Evolutionary conservation across 2,797 vertebrate genomes (phyloP), one percentile per base, ranked within the genome.

Genomic region (Gymnothorax javanicus): DNA sequence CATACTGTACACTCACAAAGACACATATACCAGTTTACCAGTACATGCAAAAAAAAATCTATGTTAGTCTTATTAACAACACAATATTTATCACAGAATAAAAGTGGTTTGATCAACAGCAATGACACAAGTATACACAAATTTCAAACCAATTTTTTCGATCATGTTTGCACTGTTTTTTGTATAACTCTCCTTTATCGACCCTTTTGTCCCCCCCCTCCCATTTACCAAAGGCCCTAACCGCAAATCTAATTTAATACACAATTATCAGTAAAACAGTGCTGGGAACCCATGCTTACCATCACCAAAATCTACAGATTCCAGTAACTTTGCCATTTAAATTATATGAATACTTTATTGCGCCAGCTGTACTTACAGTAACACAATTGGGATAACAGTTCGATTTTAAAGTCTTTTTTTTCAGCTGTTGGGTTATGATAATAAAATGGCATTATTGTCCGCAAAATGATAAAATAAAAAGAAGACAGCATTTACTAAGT

Each of bases 21-120:
- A 79, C 25, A 43, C 2, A 84, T n/a, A 50, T 62, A 50, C 50
- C 33, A 11, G 12, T 50, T 52, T 77, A 73, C 54, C 23, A 58
- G 50, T 58, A 11, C 6, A 27, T 4, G 57, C 81, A 91, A 4
- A 86, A 91, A 4, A 86, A 91, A 79, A 54, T 54, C 6, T 2
- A 23, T 79, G 50, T 23, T n/a, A 23, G 7, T 3, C 17, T 54
- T 17, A 8, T 91, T 89, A 93, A 91, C 92, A 90, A 92, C 91
- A 94, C 20, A 93, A 91, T 27, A 85, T 94, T 94, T 94, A 92
- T 92, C 95, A 90, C 75, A 90, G 83, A 91, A 33, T 87, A 89
- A 82, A 89, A 91, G 84, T 85, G 87, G 84, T 85, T 84, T 33
- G 81, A 77, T 90, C 89, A 91, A 82, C 85, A 86, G 71, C 23